Percentiles rank a stretch among this genome's conserved stretches.
phyloP scores from a whole-genome alignment of 2,113 vertebrate species.

The Channa argus region DNA sequence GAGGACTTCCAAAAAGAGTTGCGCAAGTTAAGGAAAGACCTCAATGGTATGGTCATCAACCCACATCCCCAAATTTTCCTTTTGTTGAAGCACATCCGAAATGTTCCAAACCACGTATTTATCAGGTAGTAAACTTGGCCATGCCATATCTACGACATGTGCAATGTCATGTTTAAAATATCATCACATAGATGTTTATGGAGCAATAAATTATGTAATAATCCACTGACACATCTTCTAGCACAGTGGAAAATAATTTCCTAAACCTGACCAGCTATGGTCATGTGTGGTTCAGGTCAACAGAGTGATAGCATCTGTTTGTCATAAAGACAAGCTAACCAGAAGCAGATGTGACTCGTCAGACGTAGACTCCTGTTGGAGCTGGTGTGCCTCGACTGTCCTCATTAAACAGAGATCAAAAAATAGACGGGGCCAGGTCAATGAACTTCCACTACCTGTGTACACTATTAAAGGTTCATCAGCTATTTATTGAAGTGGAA shows the following conservation, averaged over 20 bases:
- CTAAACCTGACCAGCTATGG: constrained; percentile 60
- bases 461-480: constrained; percentile 42
- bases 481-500: constrained; percentile 17
- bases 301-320: constrained; percentile 78
- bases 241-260: constrained; percentile 56
- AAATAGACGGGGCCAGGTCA: constrained; percentile 45
- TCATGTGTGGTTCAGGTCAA: constrained; percentile 66
- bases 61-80: neutral
- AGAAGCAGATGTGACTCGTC: constrained; percentile 76
- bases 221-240: constrained; percentile 31
- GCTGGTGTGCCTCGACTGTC: constrained; percentile 64
- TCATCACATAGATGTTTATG: constrained; percentile 13
- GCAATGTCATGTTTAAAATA: constrained; percentile 38
- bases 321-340: constrained; percentile 71
- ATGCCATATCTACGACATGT: constrained; percentile 17
- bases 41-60: constrained; percentile 83
- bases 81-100: constrained; percentile 10
- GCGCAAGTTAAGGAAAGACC: constrained; percentile 94
- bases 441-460: constrained; percentile 42
- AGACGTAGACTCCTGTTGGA: constrained; percentile 73
- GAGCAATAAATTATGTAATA: constrained; percentile 29
- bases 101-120: constrained; percentile 31
- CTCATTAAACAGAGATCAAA: constrained; percentile 66
- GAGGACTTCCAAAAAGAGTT: constrained; percentile 97
- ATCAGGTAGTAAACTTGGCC: constrained; percentile 13